Base-by-base conservation (phyloP, 1,140 invertebrate species). In the Bombyx mori region DNA sequence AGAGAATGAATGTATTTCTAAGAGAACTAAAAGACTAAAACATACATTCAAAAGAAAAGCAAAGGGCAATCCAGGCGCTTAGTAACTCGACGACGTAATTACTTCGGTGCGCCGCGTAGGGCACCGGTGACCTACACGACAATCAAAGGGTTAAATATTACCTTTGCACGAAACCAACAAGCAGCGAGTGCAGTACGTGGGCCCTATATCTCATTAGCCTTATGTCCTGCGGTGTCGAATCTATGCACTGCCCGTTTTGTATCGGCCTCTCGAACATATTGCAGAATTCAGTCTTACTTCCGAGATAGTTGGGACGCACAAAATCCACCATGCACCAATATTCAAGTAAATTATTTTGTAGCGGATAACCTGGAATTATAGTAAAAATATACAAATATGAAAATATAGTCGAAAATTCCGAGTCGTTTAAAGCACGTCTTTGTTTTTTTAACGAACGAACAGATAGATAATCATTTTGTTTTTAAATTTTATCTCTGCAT, bases 251-350 rank as follows among this genome's bases (percentile, higher is more conserved):
- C 0, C 97, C 97, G 82, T 98, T 98, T 73, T 96, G 95, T 69
- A 98, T 98, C 0, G 97, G 97, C 50, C 96, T 86, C 71, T 98
- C 97, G 73, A 98, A 99, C 96, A 98, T 98, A 75, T 97, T 97
- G 65, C 93, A 94, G 80, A 99, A 99, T 78, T 98, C 96, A 0
- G 95, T 96, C 78, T 97, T 96, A 7, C 94, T 95, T 50, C 96
- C 97, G 18, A 95, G 89, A 89, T 96, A 96, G 88, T 97, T 98
- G 0, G 97, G 97, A 49, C 97, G 90, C 1, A 98, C 97, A 77
- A 98, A 99, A 69, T 98, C 96, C 3, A 98, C 96, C 96, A 98
- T 98, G 75, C 96, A 97, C 96, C 96, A 98, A 78, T 99, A 99
- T 82, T 99, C 97, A 35, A 97, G 84, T 1, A 99, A 84, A 88